Percentiles rank a stretch among this genome's conserved stretches.
Evolutionary conservation across 2,113 vertebrate species (phyloP).

Genomic region (Diphyllodes magnificus): DNA sequence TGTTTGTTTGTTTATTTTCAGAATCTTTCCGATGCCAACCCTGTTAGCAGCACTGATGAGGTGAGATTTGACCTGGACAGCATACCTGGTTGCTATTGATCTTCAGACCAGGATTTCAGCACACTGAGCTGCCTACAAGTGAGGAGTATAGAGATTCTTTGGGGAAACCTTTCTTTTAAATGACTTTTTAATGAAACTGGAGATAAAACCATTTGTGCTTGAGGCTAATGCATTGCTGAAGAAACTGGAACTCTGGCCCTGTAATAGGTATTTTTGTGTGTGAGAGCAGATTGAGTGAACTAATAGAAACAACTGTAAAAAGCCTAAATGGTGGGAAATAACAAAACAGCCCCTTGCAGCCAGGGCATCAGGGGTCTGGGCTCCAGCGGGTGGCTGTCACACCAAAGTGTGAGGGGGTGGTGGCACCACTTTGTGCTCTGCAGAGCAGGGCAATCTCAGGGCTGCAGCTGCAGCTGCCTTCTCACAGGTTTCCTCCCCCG

Average conservation of each 20-base stretch:
- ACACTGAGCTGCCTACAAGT: neutral
- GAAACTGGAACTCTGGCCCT: neutral
- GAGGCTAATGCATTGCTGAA: neutral
- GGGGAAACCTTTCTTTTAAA: neutral
- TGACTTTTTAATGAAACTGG: neutral
- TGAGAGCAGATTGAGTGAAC: neutral
- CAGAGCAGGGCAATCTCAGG: accelerated
- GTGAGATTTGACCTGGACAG: neutral
- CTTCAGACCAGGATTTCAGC: neutral
- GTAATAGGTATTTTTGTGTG: neutral
- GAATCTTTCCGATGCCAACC: neutral
- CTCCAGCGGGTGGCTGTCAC: neutral
- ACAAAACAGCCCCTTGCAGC: neutral
- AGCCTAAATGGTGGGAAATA: neutral
- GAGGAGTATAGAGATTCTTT: neutral
- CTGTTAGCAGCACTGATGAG: neutral
- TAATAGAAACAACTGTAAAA: neutral
- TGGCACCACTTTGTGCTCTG: neutral
- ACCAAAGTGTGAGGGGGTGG: neutral
- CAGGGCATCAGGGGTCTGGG: neutral
- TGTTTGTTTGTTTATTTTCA: neutral
- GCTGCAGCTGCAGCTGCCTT: neutral
- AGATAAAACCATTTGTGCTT: neutral
- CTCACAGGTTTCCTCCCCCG: accelerated
- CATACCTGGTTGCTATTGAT: neutral